phyloP scores from a whole-genome alignment of 1,140 invertebrate species.

The Calosoma granatense region DNA sequence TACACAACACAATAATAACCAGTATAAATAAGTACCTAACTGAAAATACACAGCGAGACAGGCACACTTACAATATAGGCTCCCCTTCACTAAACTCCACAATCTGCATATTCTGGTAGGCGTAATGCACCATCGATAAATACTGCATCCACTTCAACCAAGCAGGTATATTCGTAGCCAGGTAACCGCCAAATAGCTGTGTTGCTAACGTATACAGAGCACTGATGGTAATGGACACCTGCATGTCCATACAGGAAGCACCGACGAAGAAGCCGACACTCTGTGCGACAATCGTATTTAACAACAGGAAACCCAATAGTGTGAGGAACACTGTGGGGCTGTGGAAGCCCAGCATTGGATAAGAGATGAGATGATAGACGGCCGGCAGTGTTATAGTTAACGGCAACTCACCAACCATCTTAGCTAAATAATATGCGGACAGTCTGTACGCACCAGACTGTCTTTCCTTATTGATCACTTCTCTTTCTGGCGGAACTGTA shows the following conservation, averaged over 20 bases:
- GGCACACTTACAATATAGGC: constrained; percentile 50
- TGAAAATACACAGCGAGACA: too few relatives aligned
- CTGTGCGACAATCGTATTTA: constrained; percentile 72
- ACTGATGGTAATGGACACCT: constrained; percentile 69
- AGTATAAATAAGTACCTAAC: too few relatives aligned
- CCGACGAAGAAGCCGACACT: constrained; percentile 78
- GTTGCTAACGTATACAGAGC: constrained; percentile 71
- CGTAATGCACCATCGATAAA: constrained; percentile 72
- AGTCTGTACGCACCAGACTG: constrained; percentile 71
- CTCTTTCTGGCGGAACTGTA: constrained; percentile 69
- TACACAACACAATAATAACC: constrained; percentile 38
- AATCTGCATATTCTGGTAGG: constrained; percentile 79
- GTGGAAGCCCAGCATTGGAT: constrained; percentile 61
- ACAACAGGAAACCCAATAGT: constrained; percentile 60
- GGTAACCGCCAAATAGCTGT: constrained; percentile 72
- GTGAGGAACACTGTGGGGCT: constrained; percentile 56
- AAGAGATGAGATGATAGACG: constrained; percentile 69
- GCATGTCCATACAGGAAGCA: constrained; percentile 68
- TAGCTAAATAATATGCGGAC: constrained; percentile 77
- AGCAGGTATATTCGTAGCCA: constrained; percentile 65
- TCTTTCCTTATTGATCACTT: constrained; percentile 76
- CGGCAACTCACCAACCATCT: constrained; percentile 75
- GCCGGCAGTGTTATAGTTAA: constrained; percentile 67
- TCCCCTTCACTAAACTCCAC: constrained; percentile 67
- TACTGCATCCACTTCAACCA: constrained; percentile 76